phyloP scores from a whole-genome alignment of 2,113 vertebrate species.

The Bubalus kerabau region DNA sequence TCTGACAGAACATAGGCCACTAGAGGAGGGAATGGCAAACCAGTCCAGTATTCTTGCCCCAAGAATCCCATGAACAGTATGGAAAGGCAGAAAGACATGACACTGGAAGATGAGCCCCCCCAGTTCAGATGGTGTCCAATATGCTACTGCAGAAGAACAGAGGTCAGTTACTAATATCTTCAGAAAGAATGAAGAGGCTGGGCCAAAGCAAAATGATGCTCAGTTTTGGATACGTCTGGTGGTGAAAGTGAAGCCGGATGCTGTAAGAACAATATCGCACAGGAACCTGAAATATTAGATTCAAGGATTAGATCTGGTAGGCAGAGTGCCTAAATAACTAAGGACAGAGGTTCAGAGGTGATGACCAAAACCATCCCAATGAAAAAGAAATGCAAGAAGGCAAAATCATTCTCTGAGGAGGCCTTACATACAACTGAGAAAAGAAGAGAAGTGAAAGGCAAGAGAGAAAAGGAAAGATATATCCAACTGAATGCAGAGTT shows the following conservation, averaged over 20 bases:
- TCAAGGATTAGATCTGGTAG: background rate
- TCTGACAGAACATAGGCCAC: background rate
- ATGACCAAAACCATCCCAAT: background rate
- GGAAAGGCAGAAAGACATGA: background rate
- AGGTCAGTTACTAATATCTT: background rate
- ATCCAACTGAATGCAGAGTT: background rate
- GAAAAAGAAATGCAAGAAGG: background rate
- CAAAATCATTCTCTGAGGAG: background rate
- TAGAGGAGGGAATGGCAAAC: background rate
- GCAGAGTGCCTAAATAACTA: background rate
- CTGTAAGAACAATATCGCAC: background rate
- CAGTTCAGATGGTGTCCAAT: accelerated
- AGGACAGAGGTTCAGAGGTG: background rate
- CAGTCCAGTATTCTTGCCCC: background rate
- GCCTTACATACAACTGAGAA: background rate
- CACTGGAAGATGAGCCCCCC: background rate
- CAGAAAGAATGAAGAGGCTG: background rate
- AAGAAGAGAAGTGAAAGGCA: background rate
- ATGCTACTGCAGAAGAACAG: background rate
- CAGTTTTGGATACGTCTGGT: background rate
- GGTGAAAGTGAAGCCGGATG: background rate
- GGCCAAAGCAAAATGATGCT: background rate
- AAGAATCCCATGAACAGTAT: background rate
- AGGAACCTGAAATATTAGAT: background rate
- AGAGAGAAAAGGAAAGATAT: background rate